phyloP scores from a whole-genome alignment of 2,113 vertebrate species.

The Solea senegalensis region DNA sequence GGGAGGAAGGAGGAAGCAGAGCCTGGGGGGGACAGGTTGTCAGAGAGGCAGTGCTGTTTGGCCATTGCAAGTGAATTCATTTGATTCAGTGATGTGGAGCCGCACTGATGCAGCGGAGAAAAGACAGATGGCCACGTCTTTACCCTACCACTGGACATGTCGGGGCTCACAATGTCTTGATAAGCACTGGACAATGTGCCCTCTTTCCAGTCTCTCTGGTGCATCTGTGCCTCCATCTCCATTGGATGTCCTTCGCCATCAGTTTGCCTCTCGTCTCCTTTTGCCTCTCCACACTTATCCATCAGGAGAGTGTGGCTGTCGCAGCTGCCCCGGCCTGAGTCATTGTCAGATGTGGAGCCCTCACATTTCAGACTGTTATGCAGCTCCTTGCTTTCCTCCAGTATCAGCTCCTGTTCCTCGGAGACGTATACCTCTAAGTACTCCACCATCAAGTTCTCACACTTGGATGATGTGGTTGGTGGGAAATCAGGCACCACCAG shows the following conservation, averaged over 20 bases:
- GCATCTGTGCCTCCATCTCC: neutral
- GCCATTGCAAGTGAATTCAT: conserved; percentile 50
- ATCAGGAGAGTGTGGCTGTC: conserved; percentile 89
- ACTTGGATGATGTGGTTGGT: conserved; percentile 78
- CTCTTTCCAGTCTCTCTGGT: conserved; percentile 36
- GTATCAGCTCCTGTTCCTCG: conserved; percentile 83
- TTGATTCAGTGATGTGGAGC: conserved; percentile 21
- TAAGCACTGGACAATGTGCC: conserved; percentile 8
- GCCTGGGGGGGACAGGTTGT: conserved; percentile 30
- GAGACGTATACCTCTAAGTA: conserved; percentile 89
- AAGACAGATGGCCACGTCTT: conserved; percentile 84
- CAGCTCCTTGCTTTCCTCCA: conserved; percentile 76
- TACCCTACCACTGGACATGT: conserved; percentile 58
- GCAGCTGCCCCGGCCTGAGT: conserved; percentile 91
- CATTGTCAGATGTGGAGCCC: conserved; percentile 81
- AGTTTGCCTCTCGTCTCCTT: conserved; percentile 42
- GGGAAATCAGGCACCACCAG: conserved; percentile 89
- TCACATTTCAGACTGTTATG: conserved; percentile 68
- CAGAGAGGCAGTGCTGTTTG: conserved; percentile 56
- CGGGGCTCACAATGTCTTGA: conserved; percentile 44
- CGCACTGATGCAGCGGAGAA: conserved; percentile 61
- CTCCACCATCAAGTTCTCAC: conserved; percentile 90
- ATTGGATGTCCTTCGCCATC: conserved; percentile 31
- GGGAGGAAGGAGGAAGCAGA: conserved; percentile 45
- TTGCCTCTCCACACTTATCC: conserved; percentile 80